Evolutionary conservation across 2,888 invertebrate species (phyloP), one percentile per base, ranked within the genome.

Genomic region (Chrysolina oricalcia): DNA sequence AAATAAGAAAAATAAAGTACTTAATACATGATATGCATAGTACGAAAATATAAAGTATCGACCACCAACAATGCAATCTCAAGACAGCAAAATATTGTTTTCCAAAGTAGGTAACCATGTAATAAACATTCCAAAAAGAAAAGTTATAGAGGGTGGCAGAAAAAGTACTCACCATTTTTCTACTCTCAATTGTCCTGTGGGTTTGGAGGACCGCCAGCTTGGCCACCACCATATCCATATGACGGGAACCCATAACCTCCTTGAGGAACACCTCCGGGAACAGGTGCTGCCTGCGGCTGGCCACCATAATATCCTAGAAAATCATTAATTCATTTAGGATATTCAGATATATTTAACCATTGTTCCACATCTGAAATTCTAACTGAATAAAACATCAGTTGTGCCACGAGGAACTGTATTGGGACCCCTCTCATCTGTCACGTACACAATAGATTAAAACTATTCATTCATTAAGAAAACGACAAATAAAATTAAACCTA

Each of bases 201-300:
- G 62, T 72, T 78, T 13, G 83, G 80, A 10, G 77, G 81, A 48
- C 80, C 81, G 5, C 83, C 80, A 19, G 82, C 80, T 70, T 85
- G 86, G 13, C 81, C 87, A 15, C 68, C 68, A 53, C 68, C 68
- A 77, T 89, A 89, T 56, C 87, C 88, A 76, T 90, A 90, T 21
- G 87, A 87, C 17, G 89, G 88, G 81, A 89, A 90, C 66, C 88
- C 87, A 76, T 90, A 90, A 69, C 87, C 88, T 62, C 87, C 87
- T 78, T 88, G 89, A 10, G 88, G 87, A 35, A 87, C 87, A 56
- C 85, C 85, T 11, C 82, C 83, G 23, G 87, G 87, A 15, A 87
- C 87, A 63, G 83, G 85, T 23, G 83, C 80, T n/a, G 77, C 79
- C 72, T 85, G 87, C 3, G 86, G 83, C 79, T 88, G 88, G 23